Percentiles rank a stretch among this genome's conserved stretches.
Evolutionary conservation across 2,888 invertebrate species (phyloP).

Genomic region (Harpalus rufipes): DNA sequence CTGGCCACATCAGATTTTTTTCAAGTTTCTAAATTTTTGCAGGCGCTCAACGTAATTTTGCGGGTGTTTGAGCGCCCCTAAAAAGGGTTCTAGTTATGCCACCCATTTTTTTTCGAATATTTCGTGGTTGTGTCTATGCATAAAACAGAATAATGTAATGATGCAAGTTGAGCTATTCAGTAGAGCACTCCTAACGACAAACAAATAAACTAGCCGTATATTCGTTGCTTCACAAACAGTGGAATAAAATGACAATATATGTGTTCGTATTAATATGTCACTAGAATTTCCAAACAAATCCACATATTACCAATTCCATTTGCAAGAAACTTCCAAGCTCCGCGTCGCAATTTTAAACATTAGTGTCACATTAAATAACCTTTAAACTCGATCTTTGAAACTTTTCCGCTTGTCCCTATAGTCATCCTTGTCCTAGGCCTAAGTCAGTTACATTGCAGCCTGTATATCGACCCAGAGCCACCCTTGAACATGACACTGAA

Average conservation of each 20-base stretch:
- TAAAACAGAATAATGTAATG: no score
- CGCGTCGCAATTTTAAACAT: background rate
- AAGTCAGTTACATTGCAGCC: conserved; percentile 1
- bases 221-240: background rate
- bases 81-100: no score
- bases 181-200: no score
- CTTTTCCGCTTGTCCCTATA: background rate
- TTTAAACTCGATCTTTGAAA: background rate
- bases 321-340: background rate
- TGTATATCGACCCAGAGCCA: conserved; percentile 8
- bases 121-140: no score
- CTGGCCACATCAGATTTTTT: no score
- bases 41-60: no score
- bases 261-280: background rate
- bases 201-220: no score
- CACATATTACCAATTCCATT: background rate
- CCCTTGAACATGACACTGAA: conserved; percentile 23
- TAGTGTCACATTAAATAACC: conserved; percentile 19
- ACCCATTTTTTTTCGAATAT: no score
- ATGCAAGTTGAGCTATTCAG: no score
- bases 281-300: background rate
- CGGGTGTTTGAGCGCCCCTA: no score
- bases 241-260: background rate
- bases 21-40: no score
- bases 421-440: conserved; percentile 21